Evolutionary conservation across 2,113 vertebrate genomes (phyloP).

Genomic region (Chaetops frenatus): DNA sequence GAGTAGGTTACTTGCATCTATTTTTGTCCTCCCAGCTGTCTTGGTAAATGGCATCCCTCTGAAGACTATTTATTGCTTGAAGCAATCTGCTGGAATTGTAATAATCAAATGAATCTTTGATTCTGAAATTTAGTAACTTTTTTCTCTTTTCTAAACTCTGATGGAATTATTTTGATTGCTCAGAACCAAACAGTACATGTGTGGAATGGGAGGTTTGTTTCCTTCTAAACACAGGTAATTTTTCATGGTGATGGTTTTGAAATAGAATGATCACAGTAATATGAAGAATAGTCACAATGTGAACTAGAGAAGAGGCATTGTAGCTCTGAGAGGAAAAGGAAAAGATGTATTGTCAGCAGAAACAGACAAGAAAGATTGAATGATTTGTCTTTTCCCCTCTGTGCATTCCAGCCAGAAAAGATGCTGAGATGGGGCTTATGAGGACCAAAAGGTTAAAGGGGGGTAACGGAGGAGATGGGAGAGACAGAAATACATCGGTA

Average conservation of each 20-base stretch:
- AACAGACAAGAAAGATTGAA: background rate
- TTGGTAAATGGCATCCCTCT: constrained; percentile 41
- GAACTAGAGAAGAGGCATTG: background rate
- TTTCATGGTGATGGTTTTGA: background rate
- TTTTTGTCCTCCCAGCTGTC: constrained; percentile 80
- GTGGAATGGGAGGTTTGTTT: background rate
- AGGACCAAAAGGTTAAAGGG: background rate
- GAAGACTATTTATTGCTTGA: constrained; percentile 51
- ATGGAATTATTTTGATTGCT: background rate
- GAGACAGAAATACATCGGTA: background rate
- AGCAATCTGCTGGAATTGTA: constrained; percentile 46
- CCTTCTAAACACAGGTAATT: background rate
- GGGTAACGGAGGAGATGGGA: background rate
- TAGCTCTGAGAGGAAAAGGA: background rate
- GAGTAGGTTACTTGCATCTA: constrained; percentile 58
- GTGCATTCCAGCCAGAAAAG: background rate
- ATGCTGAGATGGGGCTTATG: background rate
- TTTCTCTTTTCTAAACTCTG: background rate
- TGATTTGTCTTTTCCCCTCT: background rate
- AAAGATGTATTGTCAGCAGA: background rate
- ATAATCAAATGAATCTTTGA: constrained; percentile 1
- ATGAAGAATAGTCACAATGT: background rate
- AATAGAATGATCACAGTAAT: background rate
- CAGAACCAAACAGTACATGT: background rate
- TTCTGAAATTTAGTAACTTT: constrained; percentile 29